Evolutionary conservation across 2,888 invertebrate genomes (phyloP).

Genomic region (Hydroisotoma schaefferi): DNA sequence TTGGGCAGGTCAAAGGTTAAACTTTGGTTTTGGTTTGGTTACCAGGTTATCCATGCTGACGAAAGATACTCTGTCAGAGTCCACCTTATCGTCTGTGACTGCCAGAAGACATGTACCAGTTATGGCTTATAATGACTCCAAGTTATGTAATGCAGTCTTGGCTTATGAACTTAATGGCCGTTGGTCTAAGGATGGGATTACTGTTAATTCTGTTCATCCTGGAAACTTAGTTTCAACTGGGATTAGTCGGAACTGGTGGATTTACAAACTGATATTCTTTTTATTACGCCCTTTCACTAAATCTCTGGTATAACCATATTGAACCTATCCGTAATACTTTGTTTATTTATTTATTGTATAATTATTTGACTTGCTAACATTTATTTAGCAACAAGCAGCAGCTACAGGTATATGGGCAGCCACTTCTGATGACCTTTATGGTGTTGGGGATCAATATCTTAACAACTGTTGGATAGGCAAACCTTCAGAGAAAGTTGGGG

Average conservation of each 20-base stretch:
- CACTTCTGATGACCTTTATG: constrained; percentile 74
- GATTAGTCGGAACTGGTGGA: constrained; percentile 78
- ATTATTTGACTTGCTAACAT: too few relatives aligned
- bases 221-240: constrained; percentile 85
- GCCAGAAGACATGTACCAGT: constrained; percentile 69
- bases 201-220: constrained; percentile 78
- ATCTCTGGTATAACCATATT: constrained; percentile 76
- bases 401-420: constrained; percentile 86
- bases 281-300: constrained; percentile 90
- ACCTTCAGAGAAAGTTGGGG: constrained; percentile 65
- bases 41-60: constrained; percentile 59
- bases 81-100: constrained; percentile 64
- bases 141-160: constrained; percentile 81
- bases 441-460: constrained; percentile 84
- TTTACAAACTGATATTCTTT: constrained; percentile 72
- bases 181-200: constrained; percentile 66
- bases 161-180: constrained; percentile 70
- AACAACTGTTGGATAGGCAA: constrained; percentile 90
- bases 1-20: constrained; percentile 1
- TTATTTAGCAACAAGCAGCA: constrained; percentile 84
- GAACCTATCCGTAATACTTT: too few relatives aligned
- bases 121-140: constrained; percentile 85
- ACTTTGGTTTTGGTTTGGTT: constrained; percentile 18
- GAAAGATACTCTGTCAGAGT: constrained; percentile 52
- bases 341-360: too few relatives aligned